Base-by-base conservation (phyloP, 2,797 vertebrate genomes). In the Pipistrellus nathusii region DNA sequence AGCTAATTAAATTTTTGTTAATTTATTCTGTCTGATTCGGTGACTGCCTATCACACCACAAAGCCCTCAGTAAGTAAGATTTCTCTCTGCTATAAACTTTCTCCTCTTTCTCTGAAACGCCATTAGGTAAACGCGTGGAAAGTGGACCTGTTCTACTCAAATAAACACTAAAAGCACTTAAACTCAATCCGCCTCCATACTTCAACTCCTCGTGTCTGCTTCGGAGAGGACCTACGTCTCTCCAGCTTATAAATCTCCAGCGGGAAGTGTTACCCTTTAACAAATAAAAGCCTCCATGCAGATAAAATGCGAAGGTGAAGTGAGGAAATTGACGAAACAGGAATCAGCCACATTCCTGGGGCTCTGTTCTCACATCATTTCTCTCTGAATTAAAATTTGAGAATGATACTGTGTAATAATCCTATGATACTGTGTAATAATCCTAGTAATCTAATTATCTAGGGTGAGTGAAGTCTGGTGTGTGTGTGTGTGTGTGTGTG, bases 1-100 rank as follows among this genome's bases (percentile, higher is more conserved):
- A 98, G 97, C 96, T 98, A 98, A 98, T 98, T 98, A 98, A 98
- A 98, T 98, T 98, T 97, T 89, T 98, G 98, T 98, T 98, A 98
- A 98, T 98, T 98, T 98, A 98, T 98, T 98, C 98, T 98, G 97
- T 98, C 98, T 98, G 97, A 98, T 97, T 96, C 96, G 38, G 53
- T 77, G 85, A 96, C 97, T 92, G 96, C 97, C 97, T 98, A 98
- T 98, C 98, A 97, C 97, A 96, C 97, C 97, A 96, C 97, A 96
- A 97, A 98, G 89, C 80, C 95, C 97, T 97, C 95, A 59, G 53
- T 90, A 93, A 91, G 88, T 96, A 94, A 96, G 97, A 93, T 97
- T 97, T 96, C 85, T 91, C 97, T 94, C 77, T 72, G 94, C 97
- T 96, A 73, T 91, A 84, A 97, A 90, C 95, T 97, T 96, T 97